phyloP scores from a whole-genome alignment of 2,797 vertebrate species.

The Lithobates sylvaticus region DNA sequence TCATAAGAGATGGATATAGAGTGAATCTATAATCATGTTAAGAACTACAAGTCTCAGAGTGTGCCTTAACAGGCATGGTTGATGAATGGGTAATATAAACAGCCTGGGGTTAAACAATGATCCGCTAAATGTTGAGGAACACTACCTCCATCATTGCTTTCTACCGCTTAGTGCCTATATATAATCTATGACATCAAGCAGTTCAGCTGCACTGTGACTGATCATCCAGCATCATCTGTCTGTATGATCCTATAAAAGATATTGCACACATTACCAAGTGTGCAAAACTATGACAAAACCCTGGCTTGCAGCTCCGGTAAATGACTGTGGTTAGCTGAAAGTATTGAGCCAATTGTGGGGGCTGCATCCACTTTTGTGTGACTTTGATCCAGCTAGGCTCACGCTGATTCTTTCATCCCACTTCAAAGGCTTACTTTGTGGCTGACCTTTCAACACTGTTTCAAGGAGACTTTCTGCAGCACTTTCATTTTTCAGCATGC shows the following conservation, averaged over 20 bases:
- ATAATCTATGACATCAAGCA: no score
- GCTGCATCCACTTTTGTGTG: constrained; percentile 36
- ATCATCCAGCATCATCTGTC: neutral
- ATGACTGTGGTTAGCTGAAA: constrained; percentile 37
- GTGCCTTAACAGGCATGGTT: no score
- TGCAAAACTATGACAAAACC: neutral
- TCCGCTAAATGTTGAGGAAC: no score
- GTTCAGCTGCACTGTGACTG: neutral
- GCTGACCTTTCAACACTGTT: constrained; percentile 40
- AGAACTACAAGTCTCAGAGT: no score
- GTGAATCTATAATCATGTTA: no score
- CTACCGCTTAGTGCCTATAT: neutral
- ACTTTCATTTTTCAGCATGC: constrained; percentile 34
- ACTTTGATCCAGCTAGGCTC: constrained; percentile 38
- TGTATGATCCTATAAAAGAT: neutral
- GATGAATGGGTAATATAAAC: neutral
- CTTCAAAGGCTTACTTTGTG: constrained; percentile 49
- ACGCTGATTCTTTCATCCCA: constrained; percentile 31
- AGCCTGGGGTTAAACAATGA: no score
- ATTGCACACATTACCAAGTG: neutral
- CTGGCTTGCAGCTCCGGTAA: constrained; percentile 16
- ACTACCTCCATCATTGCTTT: neutral
- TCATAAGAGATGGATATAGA: no score
- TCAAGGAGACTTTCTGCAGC: constrained; percentile 29
- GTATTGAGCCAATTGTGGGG: constrained; percentile 45